These are phyloP conservation scores for Drosophila tropicalis DNA, from an alignment of 1,140 invertebrate genomes.

Conservation along the genomic window DNA sequence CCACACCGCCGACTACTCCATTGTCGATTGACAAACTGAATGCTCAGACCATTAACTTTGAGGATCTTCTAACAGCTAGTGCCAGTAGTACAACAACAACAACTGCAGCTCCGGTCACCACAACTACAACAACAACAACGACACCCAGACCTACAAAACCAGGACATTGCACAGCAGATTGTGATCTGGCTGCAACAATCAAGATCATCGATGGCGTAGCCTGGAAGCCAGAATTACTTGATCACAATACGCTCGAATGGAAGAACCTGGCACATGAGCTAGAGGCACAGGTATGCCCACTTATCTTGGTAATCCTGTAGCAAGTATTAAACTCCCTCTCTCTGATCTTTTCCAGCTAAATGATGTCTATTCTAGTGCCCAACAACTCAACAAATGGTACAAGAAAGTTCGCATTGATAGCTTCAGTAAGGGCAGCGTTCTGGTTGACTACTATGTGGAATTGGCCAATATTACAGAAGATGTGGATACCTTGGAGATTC, in stretches of 20 bases:
- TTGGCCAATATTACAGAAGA: slow-evolving; percentile 89
- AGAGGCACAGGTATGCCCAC: slow-evolving; percentile 86
- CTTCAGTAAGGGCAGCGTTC: slow-evolving; percentile 93
- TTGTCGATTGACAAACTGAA: slow-evolving; percentile 92
- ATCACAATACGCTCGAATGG: slow-evolving; percentile 94
- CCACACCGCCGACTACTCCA: slow-evolving; percentile 91
- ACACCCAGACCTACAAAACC: slow-evolving; percentile 90
- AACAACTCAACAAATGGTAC: slow-evolving; percentile 91
- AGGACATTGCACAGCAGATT: slow-evolving; percentile 90
- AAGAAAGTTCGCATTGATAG: slow-evolving; percentile 93
- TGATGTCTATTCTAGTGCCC: slow-evolving; percentile 90
- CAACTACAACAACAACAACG: slow-evolving; percentile 90
- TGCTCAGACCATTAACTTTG: slow-evolving; percentile 85
- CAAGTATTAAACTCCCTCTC: not conserved
- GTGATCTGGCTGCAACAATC: slow-evolving; percentile 92
- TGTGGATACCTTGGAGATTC: slow-evolving; percentile 92
- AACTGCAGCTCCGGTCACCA: slow-evolving; percentile 87
- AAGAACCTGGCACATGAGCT: slow-evolving; percentile 91
- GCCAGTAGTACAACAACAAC: slow-evolving; percentile 84
- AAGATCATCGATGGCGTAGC: slow-evolving; percentile 91
- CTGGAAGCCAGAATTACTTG: slow-evolving; percentile 93
- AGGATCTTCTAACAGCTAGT: slow-evolving; percentile 66
- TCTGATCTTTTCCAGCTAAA: slow-evolving; percentile 87
- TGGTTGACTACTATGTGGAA: slow-evolving; percentile 94
- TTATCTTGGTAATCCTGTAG: too few relatives aligned